phyloP scores from a whole-genome alignment of 2,888 invertebrate genomes.

The Coecobrya sp. region DNA sequence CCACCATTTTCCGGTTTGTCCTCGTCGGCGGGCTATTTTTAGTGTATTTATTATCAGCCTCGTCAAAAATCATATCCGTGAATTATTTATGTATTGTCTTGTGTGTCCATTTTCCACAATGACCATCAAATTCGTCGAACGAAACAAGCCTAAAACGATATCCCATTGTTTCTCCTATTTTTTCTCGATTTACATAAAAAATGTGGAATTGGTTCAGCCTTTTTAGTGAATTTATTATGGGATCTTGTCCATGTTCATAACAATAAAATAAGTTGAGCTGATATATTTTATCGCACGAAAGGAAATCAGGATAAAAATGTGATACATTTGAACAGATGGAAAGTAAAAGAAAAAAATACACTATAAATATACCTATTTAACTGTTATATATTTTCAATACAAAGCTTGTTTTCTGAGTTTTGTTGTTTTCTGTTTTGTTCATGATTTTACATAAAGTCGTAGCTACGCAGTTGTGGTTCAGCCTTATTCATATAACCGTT shows the following conservation, averaged over 20 bases:
- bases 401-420: not conserved
- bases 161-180: conserved; percentile 10
- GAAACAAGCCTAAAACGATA: not conserved
- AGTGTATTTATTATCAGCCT: not conserved
- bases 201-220: conserved; percentile 50
- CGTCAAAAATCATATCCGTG: conserved; percentile 25
- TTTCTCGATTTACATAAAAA: conserved; percentile 38
- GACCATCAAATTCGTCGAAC: not conserved
- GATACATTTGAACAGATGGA: conserved; percentile 3
- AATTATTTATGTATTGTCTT: conserved; percentile 47
- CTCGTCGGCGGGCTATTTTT: conserved; percentile 20
- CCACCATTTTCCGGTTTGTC: conserved; percentile 5
- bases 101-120: conserved; percentile 2
- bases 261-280: conserved; percentile 30
- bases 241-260: conserved; percentile 30
- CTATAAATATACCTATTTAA: not conserved
- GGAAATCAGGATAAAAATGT: conserved; percentile 27
- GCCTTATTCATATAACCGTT: conserved; percentile 33
- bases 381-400: not conserved
- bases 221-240: conserved; percentile 47
- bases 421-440: not conserved
- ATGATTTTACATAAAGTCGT: not conserved
- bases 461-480: not conserved
- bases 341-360: not conserved
- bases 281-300: conserved; percentile 20